Percentiles rank a stretch among this genome's conserved stretches.
phyloP scores from a whole-genome alignment of 2,113 vertebrate genomes.

The Erythrolamprus reginae region DNA sequence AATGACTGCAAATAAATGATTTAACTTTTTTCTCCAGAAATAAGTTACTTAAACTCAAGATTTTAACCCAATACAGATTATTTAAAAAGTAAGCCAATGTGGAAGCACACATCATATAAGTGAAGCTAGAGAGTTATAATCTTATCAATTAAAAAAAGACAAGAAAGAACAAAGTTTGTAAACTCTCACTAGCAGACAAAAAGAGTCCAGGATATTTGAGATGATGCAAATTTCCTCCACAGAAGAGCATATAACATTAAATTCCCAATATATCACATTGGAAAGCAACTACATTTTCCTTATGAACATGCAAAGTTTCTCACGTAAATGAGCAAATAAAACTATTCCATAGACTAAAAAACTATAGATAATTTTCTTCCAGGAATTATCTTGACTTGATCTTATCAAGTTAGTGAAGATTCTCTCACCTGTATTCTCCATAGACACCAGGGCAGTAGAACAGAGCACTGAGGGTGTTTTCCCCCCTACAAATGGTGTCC shows the following conservation, averaged over 20 bases:
- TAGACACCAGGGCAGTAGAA: constrained; percentile 95
- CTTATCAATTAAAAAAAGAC: not conserved
- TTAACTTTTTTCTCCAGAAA: not conserved
- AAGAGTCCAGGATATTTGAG: not conserved
- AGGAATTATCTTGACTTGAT: not conserved
- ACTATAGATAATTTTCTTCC: not conserved
- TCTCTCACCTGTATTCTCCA: constrained; percentile 82
- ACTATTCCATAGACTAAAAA: not conserved
- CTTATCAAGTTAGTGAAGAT: not conserved
- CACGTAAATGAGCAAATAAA: not conserved
- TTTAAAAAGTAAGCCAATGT: not conserved
- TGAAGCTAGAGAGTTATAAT: not conserved
- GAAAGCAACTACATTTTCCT: not conserved
- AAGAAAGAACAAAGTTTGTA: not conserved
- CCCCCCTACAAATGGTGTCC: constrained; percentile 78
- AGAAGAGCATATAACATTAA: not conserved
- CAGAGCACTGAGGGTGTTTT: constrained; percentile 75
- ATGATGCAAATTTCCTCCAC: not conserved
- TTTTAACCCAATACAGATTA: not conserved
- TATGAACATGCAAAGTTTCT: not conserved
- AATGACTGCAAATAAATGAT: not conserved
- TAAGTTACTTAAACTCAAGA: not conserved
- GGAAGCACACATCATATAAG: not conserved
- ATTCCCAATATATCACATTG: not conserved
- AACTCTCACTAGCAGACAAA: not conserved